A percentile compares a stretch with the other conserved stretches of the same genome.
Evolutionary conservation across 2,797 vertebrate genomes (phyloP).

Genomic region (Adrianichthys oophorus): DNA sequence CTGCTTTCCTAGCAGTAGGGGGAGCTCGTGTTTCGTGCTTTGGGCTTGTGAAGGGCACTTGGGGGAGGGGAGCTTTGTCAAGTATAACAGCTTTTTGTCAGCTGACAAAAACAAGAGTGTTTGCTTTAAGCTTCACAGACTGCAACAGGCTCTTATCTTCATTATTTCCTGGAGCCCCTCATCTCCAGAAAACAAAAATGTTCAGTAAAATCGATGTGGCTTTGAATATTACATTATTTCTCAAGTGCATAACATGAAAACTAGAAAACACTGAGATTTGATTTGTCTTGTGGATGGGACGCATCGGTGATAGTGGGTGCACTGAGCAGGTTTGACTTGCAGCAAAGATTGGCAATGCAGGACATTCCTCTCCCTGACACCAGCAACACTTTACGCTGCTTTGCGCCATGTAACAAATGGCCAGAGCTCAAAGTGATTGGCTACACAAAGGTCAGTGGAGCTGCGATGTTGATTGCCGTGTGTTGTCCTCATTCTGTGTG

Average conservation of each 20-base stretch:
- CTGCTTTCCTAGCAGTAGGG: slow-evolving; percentile 36
- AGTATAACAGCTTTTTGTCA: slow-evolving; percentile 16
- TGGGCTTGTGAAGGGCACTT: neutral
- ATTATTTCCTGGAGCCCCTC: slow-evolving; percentile 1
- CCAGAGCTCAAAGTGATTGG: slow-evolving; percentile 52
- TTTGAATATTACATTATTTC: slow-evolving; percentile 3
- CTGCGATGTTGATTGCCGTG: slow-evolving; percentile 34
- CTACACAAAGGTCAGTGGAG: slow-evolving; percentile 60
- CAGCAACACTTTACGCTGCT: slow-evolving; percentile 38
- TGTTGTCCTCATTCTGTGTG: slow-evolving; percentile 42
- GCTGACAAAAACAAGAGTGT: slow-evolving; percentile 7
- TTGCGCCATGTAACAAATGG: slow-evolving; percentile 40
- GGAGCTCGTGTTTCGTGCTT: slow-evolving; percentile 44
- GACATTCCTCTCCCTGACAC: slow-evolving; percentile 38
- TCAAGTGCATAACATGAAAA: no score
- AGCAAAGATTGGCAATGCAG: no score
- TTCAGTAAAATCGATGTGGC: slow-evolving; percentile 3
- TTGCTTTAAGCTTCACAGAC: slow-evolving; percentile 30
- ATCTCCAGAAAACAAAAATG: slow-evolving; percentile 10
- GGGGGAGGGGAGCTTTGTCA: neutral
- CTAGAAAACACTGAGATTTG: no score
- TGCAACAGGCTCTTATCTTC: slow-evolving; percentile 10
- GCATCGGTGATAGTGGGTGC: no score
- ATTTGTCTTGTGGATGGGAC: no score
- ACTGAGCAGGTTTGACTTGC: no score